Conservation (phyloP, 2,113 vertebrate genomes). For the Eurypyga helias region DNA sequence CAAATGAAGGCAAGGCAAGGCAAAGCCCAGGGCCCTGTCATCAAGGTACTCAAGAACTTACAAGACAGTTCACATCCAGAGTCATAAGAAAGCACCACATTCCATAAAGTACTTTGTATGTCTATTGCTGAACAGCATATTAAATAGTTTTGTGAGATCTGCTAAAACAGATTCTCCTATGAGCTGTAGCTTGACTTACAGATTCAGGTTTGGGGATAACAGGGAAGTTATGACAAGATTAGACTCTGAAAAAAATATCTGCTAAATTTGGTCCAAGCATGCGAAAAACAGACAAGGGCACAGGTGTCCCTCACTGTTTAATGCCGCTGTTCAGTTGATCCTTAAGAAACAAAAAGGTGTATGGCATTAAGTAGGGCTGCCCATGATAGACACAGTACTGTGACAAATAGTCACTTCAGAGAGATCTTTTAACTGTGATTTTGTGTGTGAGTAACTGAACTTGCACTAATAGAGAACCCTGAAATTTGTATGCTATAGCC, state of each 20-base stretch:
- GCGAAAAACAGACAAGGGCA: background rate
- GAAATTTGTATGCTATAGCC: slow-evolving; percentile 24
- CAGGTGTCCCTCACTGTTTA: background rate
- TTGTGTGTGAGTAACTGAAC: slow-evolving; percentile 56
- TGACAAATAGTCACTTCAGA: slow-evolving; percentile 17
- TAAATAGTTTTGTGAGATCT: slow-evolving; percentile 40
- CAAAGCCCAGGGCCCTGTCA: background rate
- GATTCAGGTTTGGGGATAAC: background rate
- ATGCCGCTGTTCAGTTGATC: background rate
- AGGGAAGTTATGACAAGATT: slow-evolving; percentile 13
- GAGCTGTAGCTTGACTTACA: slow-evolving; percentile 40
- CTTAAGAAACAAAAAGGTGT: background rate
- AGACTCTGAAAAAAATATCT: background rate
- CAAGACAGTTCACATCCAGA: slow-evolving; percentile 8
- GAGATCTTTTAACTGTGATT: slow-evolving; percentile 20
- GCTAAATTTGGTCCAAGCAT: slow-evolving; percentile 76
- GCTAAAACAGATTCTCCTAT: slow-evolving; percentile 22
- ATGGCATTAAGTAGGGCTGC: slow-evolving; percentile 44
- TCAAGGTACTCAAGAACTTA: background rate
- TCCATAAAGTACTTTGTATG: background rate
- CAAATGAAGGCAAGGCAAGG: background rate
- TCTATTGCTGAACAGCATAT: background rate
- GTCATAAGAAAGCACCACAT: slow-evolving; percentile 31
- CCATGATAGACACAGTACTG: slow-evolving; percentile 27
- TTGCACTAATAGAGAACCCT: slow-evolving; percentile 34